These are phyloP conservation scores for Orthochromis malagaraziensis DNA, from an alignment of 2,113 vertebrate species.

Conservation along the genomic window DNA sequence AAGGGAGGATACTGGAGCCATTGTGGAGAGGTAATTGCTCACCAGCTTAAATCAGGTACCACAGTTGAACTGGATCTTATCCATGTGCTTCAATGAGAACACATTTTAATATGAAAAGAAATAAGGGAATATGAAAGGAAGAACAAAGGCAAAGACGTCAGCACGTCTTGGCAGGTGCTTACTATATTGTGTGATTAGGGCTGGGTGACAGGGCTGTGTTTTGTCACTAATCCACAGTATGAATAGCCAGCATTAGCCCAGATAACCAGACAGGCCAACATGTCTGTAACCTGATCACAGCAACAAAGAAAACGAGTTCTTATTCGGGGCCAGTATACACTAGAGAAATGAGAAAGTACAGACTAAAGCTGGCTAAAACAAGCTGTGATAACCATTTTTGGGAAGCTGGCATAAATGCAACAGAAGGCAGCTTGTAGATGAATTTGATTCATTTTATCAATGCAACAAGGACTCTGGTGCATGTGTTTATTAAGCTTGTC, in stretches of 20 bases:
- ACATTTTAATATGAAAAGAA: neutral
- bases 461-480: neutral
- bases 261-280: constrained; percentile 17
- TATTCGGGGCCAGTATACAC: neutral
- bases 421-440: neutral
- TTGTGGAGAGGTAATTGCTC: neutral
- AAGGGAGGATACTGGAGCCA: neutral
- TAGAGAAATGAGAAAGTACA: neutral
- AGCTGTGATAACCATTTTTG: neutral
- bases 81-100: neutral
- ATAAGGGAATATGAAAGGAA: neutral
- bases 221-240: constrained; percentile 46
- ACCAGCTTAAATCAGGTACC: neutral
- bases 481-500: neutral
- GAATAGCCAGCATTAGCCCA: constrained; percentile 55
- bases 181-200: constrained; percentile 9
- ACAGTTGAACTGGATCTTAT: neutral
- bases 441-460: neutral
- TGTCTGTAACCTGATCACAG: neutral
- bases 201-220: constrained; percentile 14
- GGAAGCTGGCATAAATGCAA: neutral
- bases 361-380: neutral
- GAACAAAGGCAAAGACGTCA: neutral
- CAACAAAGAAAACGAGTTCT: neutral
- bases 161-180: neutral